Percentiles rank a stretch among this genome's conserved stretches.
These are phyloP conservation scores for Takifugu bimaculatus DNA, from an alignment of 2,113 vertebrate species.

Conservation along the genomic window DNA sequence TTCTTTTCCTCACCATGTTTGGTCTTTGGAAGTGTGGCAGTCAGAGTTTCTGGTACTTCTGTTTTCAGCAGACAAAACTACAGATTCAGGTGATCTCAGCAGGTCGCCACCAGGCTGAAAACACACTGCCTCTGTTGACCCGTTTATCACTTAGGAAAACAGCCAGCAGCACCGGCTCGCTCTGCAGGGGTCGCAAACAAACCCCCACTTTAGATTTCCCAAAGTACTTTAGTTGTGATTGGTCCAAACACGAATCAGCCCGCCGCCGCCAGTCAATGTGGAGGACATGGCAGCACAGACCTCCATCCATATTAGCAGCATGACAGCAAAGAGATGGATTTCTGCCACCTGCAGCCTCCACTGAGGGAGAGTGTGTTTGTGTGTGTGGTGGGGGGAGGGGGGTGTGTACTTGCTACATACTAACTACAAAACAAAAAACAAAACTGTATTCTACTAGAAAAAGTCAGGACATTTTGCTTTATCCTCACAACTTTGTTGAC, in stretches of 20 bases:
- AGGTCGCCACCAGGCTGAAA: slow-evolving; percentile 28
- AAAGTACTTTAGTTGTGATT: slow-evolving; percentile 40
- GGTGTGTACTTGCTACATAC: neutral
- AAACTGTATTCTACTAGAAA: too few relatives aligned
- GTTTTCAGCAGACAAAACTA: too few relatives aligned
- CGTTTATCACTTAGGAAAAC: slow-evolving; percentile 57
- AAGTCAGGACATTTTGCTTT: too few relatives aligned
- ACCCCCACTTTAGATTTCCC: slow-evolving; percentile 43
- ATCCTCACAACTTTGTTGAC: too few relatives aligned
- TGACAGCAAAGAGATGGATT: slow-evolving; percentile 49
- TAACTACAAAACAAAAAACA: too few relatives aligned
- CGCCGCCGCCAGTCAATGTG: slow-evolving; percentile 24
- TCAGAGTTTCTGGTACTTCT: too few relatives aligned
- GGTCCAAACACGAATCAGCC: slow-evolving; percentile 40
- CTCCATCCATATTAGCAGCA: slow-evolving; percentile 50
- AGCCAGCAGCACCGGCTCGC: slow-evolving; percentile 21
- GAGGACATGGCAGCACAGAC: slow-evolving; percentile 45
- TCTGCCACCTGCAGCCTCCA: slow-evolving; percentile 71
- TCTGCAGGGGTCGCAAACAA: slow-evolving; percentile 41
- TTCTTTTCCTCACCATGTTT: too few relatives aligned
- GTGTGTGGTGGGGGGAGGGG: slow-evolving; percentile 18
- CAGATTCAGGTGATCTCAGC: neutral
- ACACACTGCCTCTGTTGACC: slow-evolving; percentile 61
- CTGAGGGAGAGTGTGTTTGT: slow-evolving; percentile 83
- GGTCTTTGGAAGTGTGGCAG: too few relatives aligned